Conservation (phyloP, 2,113 vertebrate genomes). For the Poeciliopsis turrubarensis region DNA sequence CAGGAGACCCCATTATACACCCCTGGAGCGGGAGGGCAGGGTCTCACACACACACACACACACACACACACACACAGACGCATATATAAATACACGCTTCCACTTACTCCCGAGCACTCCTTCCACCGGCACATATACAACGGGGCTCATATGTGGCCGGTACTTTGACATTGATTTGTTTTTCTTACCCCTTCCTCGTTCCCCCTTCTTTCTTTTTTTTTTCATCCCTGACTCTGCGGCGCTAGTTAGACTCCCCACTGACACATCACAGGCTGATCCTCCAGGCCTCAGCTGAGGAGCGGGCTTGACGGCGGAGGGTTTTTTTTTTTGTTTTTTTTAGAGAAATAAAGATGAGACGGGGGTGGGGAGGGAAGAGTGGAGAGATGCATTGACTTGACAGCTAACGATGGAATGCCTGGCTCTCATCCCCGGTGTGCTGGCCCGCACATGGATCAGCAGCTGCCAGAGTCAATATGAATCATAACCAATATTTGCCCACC, state of each 20-base stretch:
- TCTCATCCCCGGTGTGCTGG: conserved; percentile 64
- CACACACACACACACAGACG: conserved; percentile 33
- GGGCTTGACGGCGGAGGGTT: conserved; percentile 14
- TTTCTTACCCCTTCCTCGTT: conserved; percentile 65
- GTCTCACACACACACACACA: conserved; percentile 18
- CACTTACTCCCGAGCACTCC: conserved; percentile 35
- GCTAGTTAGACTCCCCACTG: conserved; percentile 72
- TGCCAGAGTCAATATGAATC: conserved; percentile 80
- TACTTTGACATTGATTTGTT: conserved; percentile 78
- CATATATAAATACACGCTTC: conserved; percentile 60
- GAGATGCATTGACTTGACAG: conserved; percentile 72
- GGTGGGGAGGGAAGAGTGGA: conserved; percentile 20
- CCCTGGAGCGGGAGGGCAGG: conserved; percentile 54
- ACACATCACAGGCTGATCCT: conserved; percentile 67
- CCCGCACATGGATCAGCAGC: conserved; percentile 74
- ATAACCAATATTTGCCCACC: conserved; percentile 79
- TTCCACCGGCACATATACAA: conserved; percentile 40
- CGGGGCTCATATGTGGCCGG: conserved; percentile 60
- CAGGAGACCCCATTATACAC: conserved; percentile 77
- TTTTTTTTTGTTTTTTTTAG: conserved; percentile 25
- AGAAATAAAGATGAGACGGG: conserved; percentile 19
- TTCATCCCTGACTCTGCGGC: conserved; percentile 65
- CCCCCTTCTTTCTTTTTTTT: conserved; percentile 69
- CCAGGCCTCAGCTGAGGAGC: conserved; percentile 47
- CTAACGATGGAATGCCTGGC: conserved; percentile 75